Evolutionary conservation across 1,140 invertebrate genomes (phyloP).

Genomic region (Bombus balteatus): DNA sequence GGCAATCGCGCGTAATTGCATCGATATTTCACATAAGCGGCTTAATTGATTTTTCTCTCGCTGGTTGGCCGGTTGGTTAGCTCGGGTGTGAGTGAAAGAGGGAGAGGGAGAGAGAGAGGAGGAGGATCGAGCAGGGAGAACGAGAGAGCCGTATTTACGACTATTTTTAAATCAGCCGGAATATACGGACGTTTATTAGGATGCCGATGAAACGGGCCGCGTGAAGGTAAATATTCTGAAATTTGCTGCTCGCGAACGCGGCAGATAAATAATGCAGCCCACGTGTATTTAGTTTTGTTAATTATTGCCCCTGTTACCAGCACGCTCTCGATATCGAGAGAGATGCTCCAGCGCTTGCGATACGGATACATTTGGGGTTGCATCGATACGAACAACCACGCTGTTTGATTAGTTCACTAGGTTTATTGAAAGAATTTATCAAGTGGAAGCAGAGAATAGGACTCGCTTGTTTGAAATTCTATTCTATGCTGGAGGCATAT

Average conservation of each 20-base stretch:
- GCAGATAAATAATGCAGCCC: slow-evolving; percentile 62
- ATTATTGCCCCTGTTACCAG: slow-evolving; percentile 55
- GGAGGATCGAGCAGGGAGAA: not conserved
- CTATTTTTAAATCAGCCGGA: slow-evolving; percentile 72
- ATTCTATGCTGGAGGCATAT: not conserved
- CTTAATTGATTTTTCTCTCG: slow-evolving; percentile 75
- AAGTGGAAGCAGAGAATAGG: not conserved
- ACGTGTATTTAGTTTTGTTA: slow-evolving; percentile 59
- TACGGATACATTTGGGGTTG: not conserved
- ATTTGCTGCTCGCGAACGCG: slow-evolving; percentile 57
- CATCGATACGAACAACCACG: not conserved
- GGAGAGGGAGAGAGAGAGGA: not conserved
- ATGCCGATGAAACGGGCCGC: slow-evolving; percentile 66
- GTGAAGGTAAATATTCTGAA: slow-evolving; percentile 63
- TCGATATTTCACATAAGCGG: slow-evolving; percentile 75
- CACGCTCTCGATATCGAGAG: not conserved
- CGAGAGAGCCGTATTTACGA: slow-evolving; percentile 61
- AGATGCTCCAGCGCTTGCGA: not conserved
- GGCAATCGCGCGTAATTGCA: slow-evolving; percentile 74
- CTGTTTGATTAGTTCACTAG: not conserved
- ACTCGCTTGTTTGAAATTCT: not conserved
- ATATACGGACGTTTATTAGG: slow-evolving; percentile 71
- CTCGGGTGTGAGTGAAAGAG: not conserved
- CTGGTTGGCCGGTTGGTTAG: not conserved
- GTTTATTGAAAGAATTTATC: slow-evolving; percentile 7